Evolutionary conservation across 2,797 vertebrate species (phyloP), one percentile per base, ranked within the genome.

Genomic region (Falco peregrinus): DNA sequence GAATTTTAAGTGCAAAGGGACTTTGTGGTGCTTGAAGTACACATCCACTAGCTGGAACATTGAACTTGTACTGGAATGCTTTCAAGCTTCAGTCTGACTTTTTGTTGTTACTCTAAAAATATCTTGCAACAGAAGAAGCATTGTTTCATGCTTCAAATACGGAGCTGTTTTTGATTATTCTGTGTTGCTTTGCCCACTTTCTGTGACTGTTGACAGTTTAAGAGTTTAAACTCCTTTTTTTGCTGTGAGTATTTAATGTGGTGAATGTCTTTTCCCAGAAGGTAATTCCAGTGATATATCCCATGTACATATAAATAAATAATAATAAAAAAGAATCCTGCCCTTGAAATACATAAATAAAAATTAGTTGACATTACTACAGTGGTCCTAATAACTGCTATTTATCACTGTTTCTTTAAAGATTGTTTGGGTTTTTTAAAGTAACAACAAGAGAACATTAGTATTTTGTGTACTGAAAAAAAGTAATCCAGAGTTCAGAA

Each of bases 121-220:
- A 94, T 90, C 93, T 87, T 86, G 91, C 96, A 98, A 98, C 97
- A 98, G 98, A 98, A 79, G 97, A 95, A 97, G 98, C 98, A 98
- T 98, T 99, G 98, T 99, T 98, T 98, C 97, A 97, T 96, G 94
- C 65, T 75, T 97, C 92, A 98, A 98, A 97, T 96, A 97, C 94
- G 98, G 98, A 98, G 97, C 98, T 99, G 98, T 61, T 98, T 98
- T 97, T 98, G 95, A 98, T 99, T 98, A 98, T 95, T 97, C 67
- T 59, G 28, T 91, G 68, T 95, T 95, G 82, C 96, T 76, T 95
- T 97, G 97, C 96, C 94, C 26, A 18, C 91, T 97, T 97, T 97
- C 94, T 95, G 94, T 51, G 92, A 94, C 91, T 97, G 81, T 94
- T 91, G 90, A 87, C 93, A 95, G 70, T 97, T 98, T 97, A 97